Conservation (phyloP, 2,888 invertebrate species). For the Dicranocentrus wangi region DNA sequence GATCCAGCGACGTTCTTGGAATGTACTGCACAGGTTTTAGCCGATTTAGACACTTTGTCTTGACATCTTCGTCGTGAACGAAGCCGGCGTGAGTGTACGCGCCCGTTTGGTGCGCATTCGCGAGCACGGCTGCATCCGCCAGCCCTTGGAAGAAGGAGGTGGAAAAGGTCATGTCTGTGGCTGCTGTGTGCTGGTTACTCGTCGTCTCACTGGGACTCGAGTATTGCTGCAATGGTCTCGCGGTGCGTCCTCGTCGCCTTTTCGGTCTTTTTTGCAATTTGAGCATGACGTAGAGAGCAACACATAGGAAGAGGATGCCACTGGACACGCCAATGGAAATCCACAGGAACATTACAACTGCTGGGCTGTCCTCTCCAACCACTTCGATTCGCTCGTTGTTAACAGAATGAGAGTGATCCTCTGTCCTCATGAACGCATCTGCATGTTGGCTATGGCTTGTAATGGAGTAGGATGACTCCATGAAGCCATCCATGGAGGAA, state of each 20-base stretch:
- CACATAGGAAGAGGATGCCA: conserved; percentile 80
- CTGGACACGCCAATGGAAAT: conserved; percentile 84
- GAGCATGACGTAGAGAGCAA: conserved; percentile 80
- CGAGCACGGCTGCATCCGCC: conserved; percentile 51
- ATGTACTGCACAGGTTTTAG: conserved; percentile 83
- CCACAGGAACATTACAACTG: conserved; percentile 76
- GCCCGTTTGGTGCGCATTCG: conserved; percentile 77
- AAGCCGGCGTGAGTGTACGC: conserved; percentile 70
- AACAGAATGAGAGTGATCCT: conserved; percentile 75
- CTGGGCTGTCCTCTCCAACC: conserved; percentile 69
- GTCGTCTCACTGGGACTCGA: conserved; percentile 57
- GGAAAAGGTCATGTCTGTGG: conserved; percentile 59
- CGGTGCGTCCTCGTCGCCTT: conserved; percentile 75
- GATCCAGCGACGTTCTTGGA: conserved; percentile 82
- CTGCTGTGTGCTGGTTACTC: conserved; percentile 46
- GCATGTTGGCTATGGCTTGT: conserved; percentile 76
- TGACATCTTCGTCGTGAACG: conserved; percentile 81
- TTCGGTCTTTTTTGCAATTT: conserved; percentile 74
- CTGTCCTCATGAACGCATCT: conserved; percentile 74
- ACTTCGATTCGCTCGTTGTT: conserved; percentile 64
- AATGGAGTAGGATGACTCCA: conserved; percentile 81
- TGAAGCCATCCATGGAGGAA: conserved; percentile 81
- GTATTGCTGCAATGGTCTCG: conserved; percentile 58
- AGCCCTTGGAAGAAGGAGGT: conserved; percentile 55
- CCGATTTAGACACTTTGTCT: conserved; percentile 75